Base-by-base conservation (phyloP, 2,888 invertebrate genomes). In the Pegoplata infirma region DNA sequence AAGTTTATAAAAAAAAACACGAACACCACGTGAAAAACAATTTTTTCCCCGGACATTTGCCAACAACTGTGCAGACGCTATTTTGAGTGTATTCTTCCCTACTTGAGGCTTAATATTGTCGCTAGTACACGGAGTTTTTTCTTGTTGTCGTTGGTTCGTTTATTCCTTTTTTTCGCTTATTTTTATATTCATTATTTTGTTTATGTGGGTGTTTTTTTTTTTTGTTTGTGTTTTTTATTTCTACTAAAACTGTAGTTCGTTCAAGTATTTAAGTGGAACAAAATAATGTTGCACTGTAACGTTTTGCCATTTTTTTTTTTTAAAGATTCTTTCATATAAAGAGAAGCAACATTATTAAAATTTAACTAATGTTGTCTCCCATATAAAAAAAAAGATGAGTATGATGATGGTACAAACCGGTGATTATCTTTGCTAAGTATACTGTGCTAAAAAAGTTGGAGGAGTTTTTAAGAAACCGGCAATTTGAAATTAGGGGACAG, bases 201-300 rank as follows among this genome's bases (percentile, higher is more conserved):
- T 47, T 25, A 17, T 71, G 32, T 40, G 23, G n/a, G n/a, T 66
- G 19, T 66, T 53, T 32, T 17, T 49, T 14, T 44, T 25, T 14
- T 53, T 10, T 66, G 10, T 10, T 49, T 14, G 8, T 12, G 46
- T 21, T 44, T 4, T 21, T 25, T 46, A 40, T n/a, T 58, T 36
- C 21, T 23, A 46, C 53, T 64, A 53, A 76, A 72, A 64, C 58
- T 80, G 53, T 80, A 64, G 64, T 66, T 71, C 75, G 32, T 75
- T 75, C n/a, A 72, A 75, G 75, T 79, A 75, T 61, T 72, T 79
- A 79, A 79, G 75, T 75, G 75, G 75, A 75, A 79, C 79, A 71
- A 79, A 79, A 79, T 79, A 75, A 75, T 69, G 71, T 58, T 79
- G 71, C 75, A 58, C 58, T 51, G 51, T 67, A 61, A 32, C 51